Evolutionary conservation across 1,140 invertebrate species (phyloP), one percentile per base, ranked within the genome.

Genomic region (Hylyphantes graminicola): DNA sequence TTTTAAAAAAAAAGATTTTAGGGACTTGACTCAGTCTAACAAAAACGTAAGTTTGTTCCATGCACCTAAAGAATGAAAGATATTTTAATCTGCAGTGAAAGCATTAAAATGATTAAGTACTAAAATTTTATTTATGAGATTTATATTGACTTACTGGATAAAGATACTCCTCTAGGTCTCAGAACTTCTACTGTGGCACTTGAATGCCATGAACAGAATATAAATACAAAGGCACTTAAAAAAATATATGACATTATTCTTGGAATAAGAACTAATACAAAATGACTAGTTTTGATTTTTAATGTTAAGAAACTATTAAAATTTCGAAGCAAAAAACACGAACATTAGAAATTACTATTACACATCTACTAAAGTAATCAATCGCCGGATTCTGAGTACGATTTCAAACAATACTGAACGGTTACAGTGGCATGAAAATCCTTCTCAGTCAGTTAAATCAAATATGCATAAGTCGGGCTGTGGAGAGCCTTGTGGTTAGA

Each of bases 141-240:
- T 35, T 35, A 35, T 35, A 35, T 35, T 35, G 35, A 63, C 79
- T 79, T 80, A 87, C 86, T 87, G 51, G 77, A 74, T 48, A 87
- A 80, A 75, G 85, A 57, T 21, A 87, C 86, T 75, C 86, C 86
- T 84, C 85, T 81, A 19, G 86, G 86, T 70, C 86, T 70, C 13
- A 87, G 53, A 7, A 87, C 85, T 73, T 86, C 86, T 54, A 77
- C 85, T 7, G 82, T 54, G 13, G 79, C 57, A 15, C 11, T 13
- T 21, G 53, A 74, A 59, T 57, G 51, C 12, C 15, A 74, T 21
- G 17, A 35, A 21, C 7, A 13, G 57, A 1, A 74, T 21, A 57
- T 2, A 57, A 3, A 57, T 48, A 74, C 13, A 35, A 74, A 74
- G 57, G 57, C 9, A 19, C 35, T 4, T 7, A 21, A 57, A 8